A percentile compares a stretch with the other conserved stretches of the same genome.
These are phyloP conservation scores for Diaperis boleti DNA, from an alignment of 2,888 invertebrate genomes.

Conservation along the genomic window DNA sequence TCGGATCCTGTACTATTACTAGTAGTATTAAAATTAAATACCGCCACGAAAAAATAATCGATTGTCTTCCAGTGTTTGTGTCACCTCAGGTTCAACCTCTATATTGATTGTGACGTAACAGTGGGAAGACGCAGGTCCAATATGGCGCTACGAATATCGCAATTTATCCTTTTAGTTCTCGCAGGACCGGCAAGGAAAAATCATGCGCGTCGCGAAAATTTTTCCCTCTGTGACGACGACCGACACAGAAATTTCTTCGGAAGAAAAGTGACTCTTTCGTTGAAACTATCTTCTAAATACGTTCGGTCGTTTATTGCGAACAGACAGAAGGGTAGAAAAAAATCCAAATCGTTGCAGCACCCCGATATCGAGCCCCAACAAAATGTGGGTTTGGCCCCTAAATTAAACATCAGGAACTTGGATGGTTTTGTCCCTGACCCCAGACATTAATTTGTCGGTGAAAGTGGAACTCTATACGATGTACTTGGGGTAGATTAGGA, in stretches of 20 bases:
- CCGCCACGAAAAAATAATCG: slow-evolving; percentile 42
- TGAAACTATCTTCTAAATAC: slow-evolving; percentile 1
- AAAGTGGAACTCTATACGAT: too few relatives aligned
- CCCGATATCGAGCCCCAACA: slow-evolving; percentile 1
- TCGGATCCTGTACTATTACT: too few relatives aligned
- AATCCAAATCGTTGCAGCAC: slow-evolving; percentile 1
- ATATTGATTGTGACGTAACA: slow-evolving; percentile 65
- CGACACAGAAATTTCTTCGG: slow-evolving; percentile 20
- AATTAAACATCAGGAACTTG: slow-evolving; percentile 9
- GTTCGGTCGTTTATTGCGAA: background rate
- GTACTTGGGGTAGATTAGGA: slow-evolving; percentile 6
- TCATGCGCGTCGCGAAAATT: slow-evolving; percentile 50
- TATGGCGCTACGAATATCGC: slow-evolving; percentile 58
- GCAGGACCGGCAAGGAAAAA: slow-evolving; percentile 48
- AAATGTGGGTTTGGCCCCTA: slow-evolving; percentile 50
- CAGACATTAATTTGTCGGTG: slow-evolving; percentile 12
- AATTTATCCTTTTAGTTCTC: slow-evolving; percentile 55
- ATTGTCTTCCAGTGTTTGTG: slow-evolving; percentile 47
- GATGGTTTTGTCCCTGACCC: slow-evolving; percentile 15
- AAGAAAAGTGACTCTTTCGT: slow-evolving; percentile 24
- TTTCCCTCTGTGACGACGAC: slow-evolving; percentile 41
- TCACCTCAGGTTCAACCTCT: slow-evolving; percentile 54
- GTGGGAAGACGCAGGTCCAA: slow-evolving; percentile 61
- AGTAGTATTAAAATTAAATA: too few relatives aligned
- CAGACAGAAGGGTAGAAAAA: background rate